Evolutionary conservation across 1,140 invertebrate species (phyloP).

Genomic region (Pseudomyrmex cubaensis): DNA sequence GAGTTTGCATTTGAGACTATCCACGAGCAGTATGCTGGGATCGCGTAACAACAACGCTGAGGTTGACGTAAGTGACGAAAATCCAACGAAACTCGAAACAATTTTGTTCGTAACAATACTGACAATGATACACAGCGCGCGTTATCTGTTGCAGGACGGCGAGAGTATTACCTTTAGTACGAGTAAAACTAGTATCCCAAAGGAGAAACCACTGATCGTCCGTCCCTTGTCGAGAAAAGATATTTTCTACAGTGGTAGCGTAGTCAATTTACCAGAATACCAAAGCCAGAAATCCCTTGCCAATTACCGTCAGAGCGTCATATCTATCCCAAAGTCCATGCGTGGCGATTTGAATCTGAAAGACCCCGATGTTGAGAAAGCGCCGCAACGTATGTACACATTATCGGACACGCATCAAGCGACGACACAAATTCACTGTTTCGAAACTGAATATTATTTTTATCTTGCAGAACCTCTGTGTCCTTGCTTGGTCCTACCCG

Average conservation of each 20-base stretch:
- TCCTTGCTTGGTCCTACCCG: slow-evolving; percentile 91
- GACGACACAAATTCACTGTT: background rate
- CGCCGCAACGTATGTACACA: slow-evolving; percentile 87
- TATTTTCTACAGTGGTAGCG: slow-evolving; percentile 98
- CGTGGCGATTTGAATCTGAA: slow-evolving; percentile 87
- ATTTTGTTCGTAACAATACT: no score
- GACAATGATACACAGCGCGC: background rate
- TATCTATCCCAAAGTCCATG: slow-evolving; percentile 90
- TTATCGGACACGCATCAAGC: background rate
- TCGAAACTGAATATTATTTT: background rate
- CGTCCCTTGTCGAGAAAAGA: slow-evolving; percentile 98
- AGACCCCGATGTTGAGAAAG: slow-evolving; percentile 88
- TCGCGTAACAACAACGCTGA: slow-evolving; percentile 88
- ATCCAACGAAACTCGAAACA: no score
- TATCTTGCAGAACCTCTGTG: slow-evolving; percentile 86
- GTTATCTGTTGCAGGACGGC: slow-evolving; percentile 77
- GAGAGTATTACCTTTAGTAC: slow-evolving; percentile 84
- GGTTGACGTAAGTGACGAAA: slow-evolving; percentile 85
- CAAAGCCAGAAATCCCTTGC: slow-evolving; percentile 96
- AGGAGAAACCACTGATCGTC: slow-evolving; percentile 90
- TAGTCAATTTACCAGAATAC: slow-evolving; percentile 95
- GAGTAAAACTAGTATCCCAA: slow-evolving; percentile 85
- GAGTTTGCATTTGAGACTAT: slow-evolving; percentile 86
- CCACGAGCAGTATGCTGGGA: slow-evolving; percentile 87
- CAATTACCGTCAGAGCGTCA: slow-evolving; percentile 93